phyloP scores from a whole-genome alignment of 1,140 invertebrate genomes.

The Trissolcus basalis region DNA sequence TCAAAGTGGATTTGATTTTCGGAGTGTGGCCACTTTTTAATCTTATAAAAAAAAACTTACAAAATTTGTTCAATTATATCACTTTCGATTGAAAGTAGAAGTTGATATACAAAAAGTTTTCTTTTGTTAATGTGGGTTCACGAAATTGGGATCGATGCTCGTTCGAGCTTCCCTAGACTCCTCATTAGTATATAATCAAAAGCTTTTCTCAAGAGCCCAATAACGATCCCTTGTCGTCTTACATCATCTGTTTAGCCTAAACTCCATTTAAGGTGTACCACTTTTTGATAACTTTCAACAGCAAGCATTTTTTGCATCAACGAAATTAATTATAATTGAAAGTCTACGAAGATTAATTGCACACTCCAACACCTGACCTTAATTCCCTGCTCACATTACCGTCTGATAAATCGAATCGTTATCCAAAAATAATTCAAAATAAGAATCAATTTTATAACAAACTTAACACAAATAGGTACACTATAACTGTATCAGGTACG shows the following conservation, averaged over 20 bases:
- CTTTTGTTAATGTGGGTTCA: background rate
- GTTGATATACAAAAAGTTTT: background rate
- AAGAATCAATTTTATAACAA: too few species aligned
- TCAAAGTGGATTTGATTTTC: too few species aligned
- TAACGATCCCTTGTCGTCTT: conserved; percentile 49
- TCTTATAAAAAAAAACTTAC: too few species aligned
- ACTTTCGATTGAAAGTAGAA: too few species aligned
- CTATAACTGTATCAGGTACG: too few species aligned
- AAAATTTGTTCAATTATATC: too few species aligned
- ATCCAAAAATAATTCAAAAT: conserved; percentile 11
- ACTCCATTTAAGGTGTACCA: conserved; percentile 40
- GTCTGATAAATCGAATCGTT: conserved; percentile 37
- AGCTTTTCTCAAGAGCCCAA: conserved; percentile 37
- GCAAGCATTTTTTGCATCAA: conserved; percentile 14
- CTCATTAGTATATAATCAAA: conserved; percentile 61
- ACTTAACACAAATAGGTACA: too few species aligned
- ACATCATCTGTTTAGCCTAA: conserved; percentile 38
- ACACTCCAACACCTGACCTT: conserved; percentile 27
- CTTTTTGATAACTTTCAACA: conserved; percentile 21
- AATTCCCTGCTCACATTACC: conserved; percentile 31
- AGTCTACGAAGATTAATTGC: conserved; percentile 38
- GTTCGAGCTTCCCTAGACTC: conserved; percentile 34
- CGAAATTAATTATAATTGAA: conserved; percentile 46
- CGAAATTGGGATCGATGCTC: conserved; percentile 13
- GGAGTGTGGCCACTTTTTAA: too few species aligned